These are phyloP conservation scores for Passer montanus DNA, from an alignment of 2,113 vertebrate species.

Conservation along the genomic window DNA sequence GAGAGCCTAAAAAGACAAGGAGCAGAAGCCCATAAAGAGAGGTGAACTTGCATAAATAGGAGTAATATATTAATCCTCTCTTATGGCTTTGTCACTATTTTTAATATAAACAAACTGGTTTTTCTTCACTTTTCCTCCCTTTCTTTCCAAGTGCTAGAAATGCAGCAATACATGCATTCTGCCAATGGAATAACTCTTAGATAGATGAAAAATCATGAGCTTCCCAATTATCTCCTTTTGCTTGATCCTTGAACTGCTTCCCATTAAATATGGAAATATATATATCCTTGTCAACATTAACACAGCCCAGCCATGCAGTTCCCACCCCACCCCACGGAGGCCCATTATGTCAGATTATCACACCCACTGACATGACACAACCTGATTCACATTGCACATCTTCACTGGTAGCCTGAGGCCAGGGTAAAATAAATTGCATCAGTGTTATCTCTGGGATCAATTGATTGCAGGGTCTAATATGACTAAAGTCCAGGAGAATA, in stretches of 20 bases:
- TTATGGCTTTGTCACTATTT: not conserved
- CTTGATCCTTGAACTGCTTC: not conserved
- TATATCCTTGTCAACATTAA: not conserved
- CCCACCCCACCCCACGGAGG: not conserved
- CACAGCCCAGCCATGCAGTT: not conserved
- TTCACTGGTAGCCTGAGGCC: not conserved
- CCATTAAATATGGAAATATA: not conserved
- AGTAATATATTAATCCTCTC: not conserved
- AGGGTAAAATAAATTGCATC: conserved; percentile 40
- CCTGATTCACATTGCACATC: not conserved
- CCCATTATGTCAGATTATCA: not conserved
- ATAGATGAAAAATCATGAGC: not conserved
- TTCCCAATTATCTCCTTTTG: not conserved
- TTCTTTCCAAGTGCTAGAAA: not conserved
- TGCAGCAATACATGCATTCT: not conserved
- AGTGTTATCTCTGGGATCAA: conserved; percentile 42
- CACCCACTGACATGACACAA: not conserved
- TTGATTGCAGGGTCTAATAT: conserved; percentile 40
- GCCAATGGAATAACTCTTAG: not conserved
- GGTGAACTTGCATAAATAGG: not conserved
- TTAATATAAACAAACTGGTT: not conserved
- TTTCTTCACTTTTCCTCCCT: not conserved
- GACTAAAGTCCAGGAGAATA: conserved; percentile 29
- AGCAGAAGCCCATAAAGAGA: not conserved
- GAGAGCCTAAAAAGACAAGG: not conserved